Conservation (phyloP, 1,140 invertebrate species). For the Pinna nobilis region DNA sequence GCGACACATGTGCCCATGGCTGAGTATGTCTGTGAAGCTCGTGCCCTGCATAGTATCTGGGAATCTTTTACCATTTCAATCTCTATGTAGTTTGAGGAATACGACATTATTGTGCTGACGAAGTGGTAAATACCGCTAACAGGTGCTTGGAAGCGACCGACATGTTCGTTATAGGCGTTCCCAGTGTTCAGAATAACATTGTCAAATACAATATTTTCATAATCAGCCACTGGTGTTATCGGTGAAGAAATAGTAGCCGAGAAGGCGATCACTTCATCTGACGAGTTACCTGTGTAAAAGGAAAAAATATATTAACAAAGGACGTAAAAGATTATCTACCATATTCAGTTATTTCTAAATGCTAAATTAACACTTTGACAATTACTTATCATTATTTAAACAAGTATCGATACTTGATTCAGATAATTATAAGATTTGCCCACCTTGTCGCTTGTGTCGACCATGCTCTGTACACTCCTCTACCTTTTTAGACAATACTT, state of each 20-base stretch:
- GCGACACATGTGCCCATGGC: conserved; percentile 12
- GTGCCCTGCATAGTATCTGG: neutral
- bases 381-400: too few relatives aligned
- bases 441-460: too few relatives aligned
- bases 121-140: conserved; percentile 16
- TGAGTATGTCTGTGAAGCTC: conserved; percentile 11
- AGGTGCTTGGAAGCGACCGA: conserved; percentile 15
- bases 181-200: neutral
- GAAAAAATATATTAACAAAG: neutral
- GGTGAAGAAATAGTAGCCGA: neutral
- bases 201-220: conserved; percentile 14
- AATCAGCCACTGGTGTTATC: neutral
- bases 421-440: too few relatives aligned
- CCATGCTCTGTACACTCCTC: too few relatives aligned
- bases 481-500: too few relatives aligned
- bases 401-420: too few relatives aligned
- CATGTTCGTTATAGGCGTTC: conserved; percentile 3
- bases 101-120: conserved; percentile 2
- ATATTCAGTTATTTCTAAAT: too few relatives aligned
- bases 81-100: conserved; percentile 5
- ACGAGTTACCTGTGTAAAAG: neutral
- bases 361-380: too few relatives aligned
- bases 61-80: neutral
- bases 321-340: too few relatives aligned
- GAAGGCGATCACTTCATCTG: neutral